These are phyloP conservation scores for Lateolabrax maculatus DNA, from an alignment of 2,797 vertebrate genomes.

Conservation along the genomic window DNA sequence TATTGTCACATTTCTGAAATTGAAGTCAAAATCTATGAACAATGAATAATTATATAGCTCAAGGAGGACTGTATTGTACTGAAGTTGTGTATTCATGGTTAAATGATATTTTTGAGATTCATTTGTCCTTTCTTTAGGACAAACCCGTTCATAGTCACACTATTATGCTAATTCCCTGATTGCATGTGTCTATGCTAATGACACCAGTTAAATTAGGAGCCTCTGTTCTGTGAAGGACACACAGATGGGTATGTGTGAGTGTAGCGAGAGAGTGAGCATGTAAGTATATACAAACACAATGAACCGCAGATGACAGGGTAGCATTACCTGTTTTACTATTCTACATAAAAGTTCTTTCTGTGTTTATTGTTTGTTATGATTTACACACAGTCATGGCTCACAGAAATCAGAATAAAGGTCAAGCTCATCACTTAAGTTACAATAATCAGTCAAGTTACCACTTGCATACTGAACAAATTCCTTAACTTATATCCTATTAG, in stretches of 20 bases:
- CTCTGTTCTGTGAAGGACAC: constrained; percentile 62
- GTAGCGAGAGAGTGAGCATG: background rate
- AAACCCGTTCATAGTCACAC: constrained; percentile 25
- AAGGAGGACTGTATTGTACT: background rate
- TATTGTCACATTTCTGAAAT: background rate
- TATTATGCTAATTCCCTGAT: constrained; percentile 54
- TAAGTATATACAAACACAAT: constrained; percentile 8
- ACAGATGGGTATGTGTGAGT: constrained; percentile 17
- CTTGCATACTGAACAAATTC: constrained; percentile 15
- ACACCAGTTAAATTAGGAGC: constrained; percentile 28
- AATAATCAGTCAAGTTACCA: constrained; percentile 6
- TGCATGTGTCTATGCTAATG: constrained; percentile 54
- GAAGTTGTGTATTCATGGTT: background rate
- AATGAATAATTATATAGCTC: background rate
- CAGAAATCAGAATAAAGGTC: constrained; percentile 32
- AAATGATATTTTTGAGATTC: background rate
- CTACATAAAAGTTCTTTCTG: background rate
- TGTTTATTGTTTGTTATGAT: background rate
- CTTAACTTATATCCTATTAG: background rate
- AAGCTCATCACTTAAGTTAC: constrained; percentile 26
- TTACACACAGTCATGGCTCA: background rate
- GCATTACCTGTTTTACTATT: constrained; percentile 5
- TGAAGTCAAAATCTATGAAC: background rate
- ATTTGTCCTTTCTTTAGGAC: constrained; percentile 26
- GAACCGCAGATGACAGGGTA: background rate